Evolutionary conservation across 2,888 invertebrate genomes (phyloP), one percentile per base, ranked within the genome.

Genomic region (Tyria jacobaeae): DNA sequence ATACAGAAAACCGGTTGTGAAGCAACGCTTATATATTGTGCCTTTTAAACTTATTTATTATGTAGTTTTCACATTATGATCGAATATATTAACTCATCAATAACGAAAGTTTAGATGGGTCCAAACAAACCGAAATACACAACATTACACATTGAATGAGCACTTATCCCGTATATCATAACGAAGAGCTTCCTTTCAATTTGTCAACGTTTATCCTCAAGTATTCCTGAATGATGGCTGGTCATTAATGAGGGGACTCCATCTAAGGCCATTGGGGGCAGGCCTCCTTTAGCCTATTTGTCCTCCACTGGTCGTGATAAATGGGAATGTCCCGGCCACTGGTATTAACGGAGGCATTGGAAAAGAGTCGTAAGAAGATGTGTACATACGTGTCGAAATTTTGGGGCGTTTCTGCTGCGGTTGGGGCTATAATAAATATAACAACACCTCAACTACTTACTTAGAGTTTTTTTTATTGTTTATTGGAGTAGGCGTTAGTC

Each of bases 181-280:
- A 84, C 77, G 82, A 81, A 60, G 79, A 81, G 82, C 81, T 81
- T 85, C 84, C 79, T 81, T 84, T 85, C 83, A 87, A 90, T 91
- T 90, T 90, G 91, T 91, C 91, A 90, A 89, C 89, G 84, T 87
- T 90, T 89, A 89, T 88, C 83, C 89, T 76, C 71, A 73, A 76
- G 77, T 76, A 71, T 69, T 78, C 51, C 75, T 89, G 91, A 91
- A 76, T 82, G 89, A 92, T 90, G 85, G 84, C 62, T 75, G 73
- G 84, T 85, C 90, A 89, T 92, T 92, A 92, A 78, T 78, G 83
- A 79, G 74, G 70, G 70, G 80, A 80, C 81, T 83, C 83, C 85
- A 87, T 86, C 84, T 84, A 82, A 81, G 80, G 81, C 89, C 88
- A 87, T 89, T 89, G 85, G 84, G 88, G 88, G 80, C 88, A 87